These are phyloP conservation scores for Probaryconus sp. DNA, from an alignment of 1,140 invertebrate genomes.

Conservation along the genomic window DNA sequence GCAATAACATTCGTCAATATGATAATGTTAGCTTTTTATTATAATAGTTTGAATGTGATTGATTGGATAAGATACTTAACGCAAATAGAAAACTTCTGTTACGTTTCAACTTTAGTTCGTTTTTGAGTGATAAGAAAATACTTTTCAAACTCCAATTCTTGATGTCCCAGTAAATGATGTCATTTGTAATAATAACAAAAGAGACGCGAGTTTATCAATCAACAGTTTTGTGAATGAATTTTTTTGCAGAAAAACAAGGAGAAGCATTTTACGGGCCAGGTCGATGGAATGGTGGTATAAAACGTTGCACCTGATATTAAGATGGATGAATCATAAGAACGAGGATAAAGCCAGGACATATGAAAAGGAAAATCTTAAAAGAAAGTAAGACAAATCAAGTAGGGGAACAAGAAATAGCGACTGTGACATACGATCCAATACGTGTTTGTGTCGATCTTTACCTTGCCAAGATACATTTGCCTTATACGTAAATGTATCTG, in stretches of 20 bases:
- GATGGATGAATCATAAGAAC: slow-evolving; percentile 32
- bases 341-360: slow-evolving; percentile 13
- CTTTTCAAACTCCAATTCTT: slow-evolving; percentile 1
- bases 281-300: slow-evolving; percentile 21
- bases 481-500: slow-evolving; percentile 4
- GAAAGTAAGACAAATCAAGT: slow-evolving; percentile 41
- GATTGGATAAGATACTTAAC: slow-evolving; percentile 10
- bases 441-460: slow-evolving; percentile 18
- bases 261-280: background rate
- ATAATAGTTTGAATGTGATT: slow-evolving; percentile 44
- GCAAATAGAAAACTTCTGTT: background rate
- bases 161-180: slow-evolving; percentile 18
- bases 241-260: slow-evolving; percentile 10
- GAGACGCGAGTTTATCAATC: slow-evolving; percentile 32
- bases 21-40: too few species aligned
- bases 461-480: slow-evolving; percentile 18
- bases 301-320: slow-evolving; percentile 15
- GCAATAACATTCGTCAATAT: too few species aligned
- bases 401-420: background rate
- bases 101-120: slow-evolving; percentile 29
- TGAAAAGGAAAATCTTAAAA: slow-evolving; percentile 14
- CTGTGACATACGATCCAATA: background rate
- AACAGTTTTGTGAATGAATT: slow-evolving; percentile 22
- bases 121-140: slow-evolving; percentile 29
- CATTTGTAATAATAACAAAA: slow-evolving; percentile 14